phyloP scores from a whole-genome alignment of 1,140 invertebrate species.

The Papilio machaon region DNA sequence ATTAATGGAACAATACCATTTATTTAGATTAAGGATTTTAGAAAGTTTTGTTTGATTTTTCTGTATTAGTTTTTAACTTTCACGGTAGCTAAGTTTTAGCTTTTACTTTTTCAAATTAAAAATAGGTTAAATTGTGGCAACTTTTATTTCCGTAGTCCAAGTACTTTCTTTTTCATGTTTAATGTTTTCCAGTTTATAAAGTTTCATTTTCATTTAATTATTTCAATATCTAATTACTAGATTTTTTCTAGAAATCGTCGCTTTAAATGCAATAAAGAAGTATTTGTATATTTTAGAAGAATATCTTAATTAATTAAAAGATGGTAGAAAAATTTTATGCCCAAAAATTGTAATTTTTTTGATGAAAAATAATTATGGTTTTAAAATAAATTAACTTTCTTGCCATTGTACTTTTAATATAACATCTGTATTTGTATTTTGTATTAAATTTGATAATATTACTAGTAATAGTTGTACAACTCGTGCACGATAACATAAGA shows the following conservation, averaged over 20 bases:
- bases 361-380: no score
- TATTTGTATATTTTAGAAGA: neutral
- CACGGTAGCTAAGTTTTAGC: neutral
- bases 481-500: neutral
- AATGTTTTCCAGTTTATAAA: no score
- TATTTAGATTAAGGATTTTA: constrained; percentile 43
- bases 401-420: neutral
- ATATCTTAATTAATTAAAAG: neutral
- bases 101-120: neutral
- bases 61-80: neutral
- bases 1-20: constrained; percentile 37
- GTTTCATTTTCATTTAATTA: neutral
- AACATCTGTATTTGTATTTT: neutral
- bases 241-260: neutral
- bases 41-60: constrained; percentile 13
- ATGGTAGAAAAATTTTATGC: no score
- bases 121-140: neutral
- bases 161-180: neutral
- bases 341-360: no score
- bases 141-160: neutral
- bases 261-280: neutral
- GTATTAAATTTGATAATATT: no score
- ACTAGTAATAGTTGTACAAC: neutral
- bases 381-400: neutral
- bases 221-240: neutral